Evolutionary conservation across 2,888 invertebrate genomes (phyloP), one percentile per base, ranked within the genome.

Genomic region (Agrochola circellaris): DNA sequence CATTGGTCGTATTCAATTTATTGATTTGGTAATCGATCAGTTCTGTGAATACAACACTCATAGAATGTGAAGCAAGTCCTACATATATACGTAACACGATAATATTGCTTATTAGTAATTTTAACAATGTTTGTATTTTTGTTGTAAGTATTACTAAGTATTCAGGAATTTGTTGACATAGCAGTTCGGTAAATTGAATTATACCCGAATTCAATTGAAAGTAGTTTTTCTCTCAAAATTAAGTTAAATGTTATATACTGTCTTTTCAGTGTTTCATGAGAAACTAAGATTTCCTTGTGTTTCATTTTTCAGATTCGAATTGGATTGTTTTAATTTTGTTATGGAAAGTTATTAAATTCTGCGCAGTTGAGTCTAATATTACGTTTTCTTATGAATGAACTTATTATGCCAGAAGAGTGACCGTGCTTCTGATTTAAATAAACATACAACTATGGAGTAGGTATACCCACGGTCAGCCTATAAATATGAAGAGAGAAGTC

Each of bases 41-140:
- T 84, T 84, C 83, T 67, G 58, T 81, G 84, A 84, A 84, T 54
- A 58, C 3, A 45, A 83, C 61, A 69, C 60, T 65, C 77, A 84
- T 84, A 84, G 83, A 73, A 82, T 82, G 79, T 84, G 2, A 69
- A 69, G 79, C 56, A 75, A 85, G 60, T 76, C 30, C 84, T 75
- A 84, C 61, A 78, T 13, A 84, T 65, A 78, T 13, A 58, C n/a
- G 85, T 72, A 85, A 85, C 71, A 68, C 72, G 85, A 85, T 84
- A 78, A 78, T 69, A 78, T n/a, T 81, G 85, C 85, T 81, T 85
- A 83, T 75, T 74, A 45, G 54, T 81, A 72, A 56, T 70, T 81
- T 77, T 65, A 17, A 7, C 62, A 58, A 60, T 79, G 72, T 85
- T 76, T 73, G 85, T 81, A 71, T 73, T 70, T 80, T 64, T 77